Evolutionary conservation across 2,888 invertebrate genomes (phyloP), one percentile per base, ranked within the genome.

Genomic region (Strigamia maritima): DNA sequence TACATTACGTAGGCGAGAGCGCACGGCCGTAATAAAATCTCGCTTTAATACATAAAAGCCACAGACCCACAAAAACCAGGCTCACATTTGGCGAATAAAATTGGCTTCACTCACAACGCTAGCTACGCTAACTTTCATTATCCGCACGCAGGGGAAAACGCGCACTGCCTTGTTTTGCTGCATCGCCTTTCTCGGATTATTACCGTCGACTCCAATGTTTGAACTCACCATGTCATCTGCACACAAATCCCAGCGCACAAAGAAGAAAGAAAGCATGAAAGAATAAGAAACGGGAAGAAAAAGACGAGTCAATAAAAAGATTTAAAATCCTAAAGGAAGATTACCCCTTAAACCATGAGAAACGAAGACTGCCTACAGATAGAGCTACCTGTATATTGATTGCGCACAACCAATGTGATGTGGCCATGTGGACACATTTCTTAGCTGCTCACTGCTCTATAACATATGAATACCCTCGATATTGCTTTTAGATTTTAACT

Each of bases 1-100:
- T 70, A 70, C 70, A 70, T 70, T 70, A 70, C 70, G 70, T 70
- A 70, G 70, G 70, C 70, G 70, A 70, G 70, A 70, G 70, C 70
- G 70, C 70, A 70, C 28, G 70, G 70, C 70, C n/a, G 70, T 70
- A 70, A 70, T 70, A 70, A 70, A 70, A 70, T 70, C 70, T 70
- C 70, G 70, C 70, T 70, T 70, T 70, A 70, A 70, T 70, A 70
- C 70, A 70, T 70, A 70, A 70, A 70, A 70, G 70, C 70, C 70
- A 70, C 70, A 70, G 70, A 70, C 70, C 70, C 70, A 70, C 70
- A 70, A 70, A 70, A 70, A 70, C 70, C 70, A 70, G 70, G 70
- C 70, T 26, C 70, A 28, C 70, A 70, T 70, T 70, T 70, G 70
- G 26, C 70, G 70, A 70, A 70, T 70, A 70, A 70, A 70, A 70